Base-by-base conservation (phyloP, 2,797 vertebrate species). In the Urosaurus nigricauda region DNA sequence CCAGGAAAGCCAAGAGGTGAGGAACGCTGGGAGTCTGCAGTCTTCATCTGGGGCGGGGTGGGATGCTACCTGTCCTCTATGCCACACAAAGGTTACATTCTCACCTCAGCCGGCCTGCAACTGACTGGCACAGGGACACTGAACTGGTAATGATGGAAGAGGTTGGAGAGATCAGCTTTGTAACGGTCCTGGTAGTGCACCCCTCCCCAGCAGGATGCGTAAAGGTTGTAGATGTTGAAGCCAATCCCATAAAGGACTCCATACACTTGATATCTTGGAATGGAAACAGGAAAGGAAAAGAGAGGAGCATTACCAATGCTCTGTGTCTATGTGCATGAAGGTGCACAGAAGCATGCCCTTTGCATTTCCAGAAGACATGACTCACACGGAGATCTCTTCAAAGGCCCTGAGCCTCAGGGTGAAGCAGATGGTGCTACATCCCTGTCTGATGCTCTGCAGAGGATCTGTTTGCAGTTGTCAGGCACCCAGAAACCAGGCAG, bases 151-250 rank as follows among this genome's bases (percentile, higher is more conserved):
- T 84, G 83, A 65, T 9, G 83, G 75, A 93, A 95, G 24, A 92
- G 78, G 85, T 93, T 95, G 78, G 91, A 90, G 14, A 43, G 47
- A 29, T 94, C 84, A 3, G 83, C 26, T 35, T 84, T 26, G 1
- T 92, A 94, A 79, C 56, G 80, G 11, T 24, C 51, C 43, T 80
- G 73, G 51, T 80, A 88, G 68, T 81, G 70, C 5, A 37, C 37
- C 17, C 85, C 74, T 60, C 91, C 84, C 75, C 89, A 89, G 75
- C 93, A 93, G 24, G 88, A 68, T 2, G 77, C 81, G 14, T 90
- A 94, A 80, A 94, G 86, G 83, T 92, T 85, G 89, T 93, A 93
- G 74, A 92, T 70, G 63, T 94, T 94, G 68, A 96, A 88, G 71
- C 94, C 94, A 81, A 89, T 93, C 19, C 90, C 78, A 47, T 93